Evolutionary conservation across 2,113 vertebrate species (phyloP), one percentile per base, ranked within the genome.

Genomic region (Odobenus rosmarus): DNA sequence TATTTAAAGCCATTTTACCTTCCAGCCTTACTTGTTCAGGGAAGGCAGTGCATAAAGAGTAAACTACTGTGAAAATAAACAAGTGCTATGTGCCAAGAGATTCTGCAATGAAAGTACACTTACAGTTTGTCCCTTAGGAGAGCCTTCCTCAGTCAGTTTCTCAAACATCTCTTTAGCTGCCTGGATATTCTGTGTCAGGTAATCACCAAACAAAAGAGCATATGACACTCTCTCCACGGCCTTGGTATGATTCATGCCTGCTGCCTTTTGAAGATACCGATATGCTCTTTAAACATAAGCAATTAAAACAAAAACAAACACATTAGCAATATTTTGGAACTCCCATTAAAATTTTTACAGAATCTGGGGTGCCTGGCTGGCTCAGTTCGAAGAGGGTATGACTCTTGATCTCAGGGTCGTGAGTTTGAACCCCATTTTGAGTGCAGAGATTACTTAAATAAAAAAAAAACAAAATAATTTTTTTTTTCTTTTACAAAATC

Each of bases 161-260:
- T 99, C 99, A 98, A 99, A 99, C 61, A 99, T 98, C 69, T 99
- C 99, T 98, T 98, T 99, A 55, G 99, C 99, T 49, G 98, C 98
- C 1, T 98, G 99, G 96, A 99, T 89, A 93, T 99, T 99, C 98
- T 99, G 99, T 83, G 98, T 99, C 97, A 99, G 94, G 98, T 99
- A 99, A 97, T 99, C 99, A n/a, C 99, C 99, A 93, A 99, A 99
- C 97, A 99, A 96, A 98, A 99, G 98, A 84, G 99, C 99, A 6
- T 99, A 99, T 6, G 99, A 99, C 92, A 99, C 99, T 97, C 99
- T 99, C 98, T 99, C 99, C 99, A 99, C 99, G 76, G 99, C 99
- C 96, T 99, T 99, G 79, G 99, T 99, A 93, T 99, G 99, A 97
- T 99, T 99, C 98, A 99, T 99, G 92, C 98, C 99, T 69, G 99